Percentiles rank a stretch among this genome's conserved stretches.
Conservation (phyloP, 1,140 invertebrate genomes). For the Manduca sexta region DNA sequence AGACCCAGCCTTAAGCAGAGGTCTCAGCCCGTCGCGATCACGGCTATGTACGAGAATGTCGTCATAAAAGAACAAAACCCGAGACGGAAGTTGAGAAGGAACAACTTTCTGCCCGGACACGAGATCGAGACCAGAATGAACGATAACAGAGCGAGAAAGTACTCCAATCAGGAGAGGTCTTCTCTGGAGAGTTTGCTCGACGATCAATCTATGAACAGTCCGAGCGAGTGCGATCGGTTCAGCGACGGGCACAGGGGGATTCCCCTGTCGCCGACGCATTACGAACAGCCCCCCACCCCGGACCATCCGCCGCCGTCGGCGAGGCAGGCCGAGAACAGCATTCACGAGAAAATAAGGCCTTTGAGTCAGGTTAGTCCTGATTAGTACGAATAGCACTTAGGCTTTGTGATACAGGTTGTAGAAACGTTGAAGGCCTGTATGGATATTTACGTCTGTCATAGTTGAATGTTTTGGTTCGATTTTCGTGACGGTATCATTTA, state of each 20-base stretch:
- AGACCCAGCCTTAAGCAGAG: conserved; percentile 61
- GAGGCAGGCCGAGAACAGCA: conserved; percentile 89
- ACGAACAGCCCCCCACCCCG: conserved; percentile 93
- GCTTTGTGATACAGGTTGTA: no score
- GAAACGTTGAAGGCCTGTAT: no score
- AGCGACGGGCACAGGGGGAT: conserved; percentile 62
- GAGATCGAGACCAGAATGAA: conserved; percentile 75
- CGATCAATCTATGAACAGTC: conserved; percentile 61
- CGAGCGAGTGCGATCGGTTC: conserved; percentile 62
- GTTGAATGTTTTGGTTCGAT: no score
- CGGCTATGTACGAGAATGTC: conserved; percentile 82
- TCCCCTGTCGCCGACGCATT: conserved; percentile 88
- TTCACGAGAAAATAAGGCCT: conserved; percentile 92
- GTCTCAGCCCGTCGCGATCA: conserved; percentile 81
- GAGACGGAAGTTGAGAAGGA: conserved; percentile 78
- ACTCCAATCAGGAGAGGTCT: conserved; percentile 74
- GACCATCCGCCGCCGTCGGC: conserved; percentile 96
- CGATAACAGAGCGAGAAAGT: conserved; percentile 53
- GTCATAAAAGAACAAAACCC: conserved; percentile 83
- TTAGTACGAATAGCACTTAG: conserved; percentile 4
- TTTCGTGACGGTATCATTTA: no score
- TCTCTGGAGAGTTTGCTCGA: conserved; percentile 79
- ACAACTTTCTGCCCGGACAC: conserved; percentile 73
- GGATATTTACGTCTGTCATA: no score
- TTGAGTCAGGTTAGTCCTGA: conserved; percentile 85